A percentile compares a stretch with the other conserved stretches of the same genome.
Evolutionary conservation across 1,140 invertebrate species (phyloP).

Genomic region (Theocolax elegans): DNA sequence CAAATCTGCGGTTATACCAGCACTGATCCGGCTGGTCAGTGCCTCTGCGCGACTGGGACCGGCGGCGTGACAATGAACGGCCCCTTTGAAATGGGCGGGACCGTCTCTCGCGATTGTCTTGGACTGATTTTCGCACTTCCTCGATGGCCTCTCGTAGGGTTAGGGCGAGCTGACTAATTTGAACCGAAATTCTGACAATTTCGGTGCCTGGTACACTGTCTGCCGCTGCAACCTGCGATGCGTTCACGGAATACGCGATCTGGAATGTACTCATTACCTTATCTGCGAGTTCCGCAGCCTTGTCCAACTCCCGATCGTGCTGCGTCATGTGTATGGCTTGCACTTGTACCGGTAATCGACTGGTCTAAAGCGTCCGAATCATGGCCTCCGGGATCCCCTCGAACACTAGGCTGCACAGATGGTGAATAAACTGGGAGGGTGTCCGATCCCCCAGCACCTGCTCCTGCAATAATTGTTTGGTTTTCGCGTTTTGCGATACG

Average conservation of each 20-base stretch:
- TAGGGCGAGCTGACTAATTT: background rate
- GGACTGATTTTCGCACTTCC: background rate
- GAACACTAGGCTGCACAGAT: background rate
- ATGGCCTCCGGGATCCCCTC: too few species aligned
- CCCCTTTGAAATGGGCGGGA: background rate
- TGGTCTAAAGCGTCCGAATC: too few species aligned
- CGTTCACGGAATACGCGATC: background rate
- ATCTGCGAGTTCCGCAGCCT: too few species aligned
- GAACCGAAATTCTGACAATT: background rate
- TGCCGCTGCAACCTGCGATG: background rate
- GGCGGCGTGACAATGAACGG: background rate
- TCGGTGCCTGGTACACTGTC: background rate
- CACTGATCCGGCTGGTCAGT: conserved; percentile 18
- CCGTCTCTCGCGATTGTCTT: background rate
- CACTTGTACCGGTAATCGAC: too few species aligned
- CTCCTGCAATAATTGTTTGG: conserved; percentile 45
- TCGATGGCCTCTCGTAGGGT: background rate
- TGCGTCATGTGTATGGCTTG: too few species aligned
- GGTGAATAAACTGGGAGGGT: background rate
- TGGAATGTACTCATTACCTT: too few species aligned
- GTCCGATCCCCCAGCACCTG: conserved; percentile 51
- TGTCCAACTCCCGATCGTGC: too few species aligned
- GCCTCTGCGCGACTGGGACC: background rate
- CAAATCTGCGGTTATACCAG: conserved; percentile 38
- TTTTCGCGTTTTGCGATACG: conserved; percentile 44